A percentile compares a stretch with the other conserved stretches of the same genome.
Evolutionary conservation across 2,888 invertebrate genomes (phyloP).

Genomic region (Pasiphila rectangulata): DNA sequence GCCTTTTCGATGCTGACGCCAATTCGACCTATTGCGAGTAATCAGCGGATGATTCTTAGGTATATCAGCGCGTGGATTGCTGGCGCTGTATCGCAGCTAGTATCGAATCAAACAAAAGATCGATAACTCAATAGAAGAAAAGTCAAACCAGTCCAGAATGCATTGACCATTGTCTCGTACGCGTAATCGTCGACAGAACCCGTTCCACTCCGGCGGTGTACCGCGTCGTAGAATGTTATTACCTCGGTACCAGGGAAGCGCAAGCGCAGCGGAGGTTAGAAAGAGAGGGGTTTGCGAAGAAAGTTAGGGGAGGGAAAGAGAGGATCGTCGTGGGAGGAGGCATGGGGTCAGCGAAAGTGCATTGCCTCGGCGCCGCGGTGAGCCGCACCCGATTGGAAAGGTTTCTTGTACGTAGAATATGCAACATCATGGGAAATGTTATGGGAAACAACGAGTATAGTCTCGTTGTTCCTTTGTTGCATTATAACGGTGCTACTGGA

Average conservation of each 20-base stretch:
- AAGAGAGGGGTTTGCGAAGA: conserved; percentile 56
- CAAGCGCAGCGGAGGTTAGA: conserved; percentile 66
- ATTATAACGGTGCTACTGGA: conserved; percentile 30
- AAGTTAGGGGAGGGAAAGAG: conserved; percentile 63
- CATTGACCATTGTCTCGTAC: conserved; percentile 69
- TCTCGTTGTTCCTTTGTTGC: conserved; percentile 28
- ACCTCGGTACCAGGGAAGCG: conserved; percentile 72
- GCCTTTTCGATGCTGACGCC: conserved; percentile 4
- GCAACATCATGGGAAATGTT: conserved; percentile 56
- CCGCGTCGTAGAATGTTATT: conserved; percentile 79
- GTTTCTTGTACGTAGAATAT: conserved; percentile 64
- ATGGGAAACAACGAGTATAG: conserved; percentile 44
- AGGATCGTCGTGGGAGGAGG: conserved; percentile 68
- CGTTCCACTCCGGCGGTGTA: conserved; percentile 77
- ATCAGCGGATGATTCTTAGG: conserved; percentile 11
- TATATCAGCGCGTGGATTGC: conserved; percentile 19
- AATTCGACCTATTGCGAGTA: conserved; percentile 1
- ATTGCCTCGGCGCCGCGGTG: conserved; percentile 76
- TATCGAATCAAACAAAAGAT: conserved; percentile 32
- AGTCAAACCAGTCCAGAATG: conserved; percentile 49
- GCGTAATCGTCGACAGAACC: conserved; percentile 77
- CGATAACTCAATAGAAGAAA: conserved; percentile 30
- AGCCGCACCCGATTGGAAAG: conserved; percentile 74
- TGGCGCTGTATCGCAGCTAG: conserved; percentile 13
- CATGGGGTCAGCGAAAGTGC: conserved; percentile 80